A percentile compares a stretch with the other conserved stretches of the same genome.
Evolutionary conservation across 2,113 vertebrate species (phyloP).

Genomic region (Engraulis encrasicolus): DNA sequence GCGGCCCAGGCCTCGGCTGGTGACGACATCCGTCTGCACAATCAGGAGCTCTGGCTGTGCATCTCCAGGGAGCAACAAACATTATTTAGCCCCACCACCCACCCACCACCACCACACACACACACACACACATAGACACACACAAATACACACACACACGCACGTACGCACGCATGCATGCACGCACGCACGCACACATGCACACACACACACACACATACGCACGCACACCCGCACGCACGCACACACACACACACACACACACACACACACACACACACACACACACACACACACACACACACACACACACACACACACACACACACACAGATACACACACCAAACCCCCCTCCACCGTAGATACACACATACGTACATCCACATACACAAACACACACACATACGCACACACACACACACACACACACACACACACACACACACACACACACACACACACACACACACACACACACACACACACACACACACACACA

Average conservation of each 20-base stretch:
- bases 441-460: background rate
- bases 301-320: background rate
- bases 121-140: background rate
- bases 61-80: constrained; percentile 33
- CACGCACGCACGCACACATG: background rate
- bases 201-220: background rate
- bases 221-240: background rate
- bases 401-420: background rate
- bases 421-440: background rate
- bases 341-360: no score
- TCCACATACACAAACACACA: background rate
- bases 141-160: background rate
- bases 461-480: background rate
- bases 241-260: background rate
- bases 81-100: background rate
- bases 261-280: background rate
- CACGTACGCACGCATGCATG: background rate
- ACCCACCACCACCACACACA: background rate
- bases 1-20: no score
- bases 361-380: background rate
- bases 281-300: background rate
- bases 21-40: constrained; percentile 42
- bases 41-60: constrained; percentile 36
- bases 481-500: no score
- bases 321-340: background rate